Base-by-base conservation (phyloP, 2,888 invertebrate species). In the Alsophila aescularia region DNA sequence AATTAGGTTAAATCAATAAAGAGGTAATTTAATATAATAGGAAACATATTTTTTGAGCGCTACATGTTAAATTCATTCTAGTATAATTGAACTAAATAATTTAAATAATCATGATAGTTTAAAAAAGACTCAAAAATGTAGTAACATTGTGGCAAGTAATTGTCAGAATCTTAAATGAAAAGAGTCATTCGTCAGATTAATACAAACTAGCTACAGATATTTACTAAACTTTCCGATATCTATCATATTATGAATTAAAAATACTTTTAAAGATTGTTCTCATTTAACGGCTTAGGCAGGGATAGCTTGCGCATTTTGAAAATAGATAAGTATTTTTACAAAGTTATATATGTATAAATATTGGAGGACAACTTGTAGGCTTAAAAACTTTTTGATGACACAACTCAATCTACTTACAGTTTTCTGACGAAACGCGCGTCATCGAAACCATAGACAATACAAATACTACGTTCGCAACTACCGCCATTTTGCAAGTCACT, bases 1-100 rank as follows among this genome's bases (percentile, higher is more conserved):
- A 60, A 65, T 53, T 69, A 60, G n/a, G 16, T 21, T 43, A 32
- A 29, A 50, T n/a, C n/a, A 49, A 43, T 16, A n/a, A 35, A n/a
- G n/a, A n/a, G n/a, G n/a, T 39, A 45, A 49, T 31, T 50, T 16
- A 56, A 12, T 37, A 57, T 69, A 74, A 79, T 83, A 85, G 85
- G 85, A 83, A 83, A 84, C 80, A 24, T 24, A 61, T 68, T 64
- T 60, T 58, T 60, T 85, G 85, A 83, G 84, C 84, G 70, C 67
- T 73, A 73, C 51, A 7, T 34, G 32, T 64, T 57, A 61, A 68
- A 68, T 40, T 40, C 12, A 40, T 10, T 8, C 31, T 43, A 34
- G 32, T 34, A 40, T 42, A 32, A 32, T 24, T 41, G 14, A 29
- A 45, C 47, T 47, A 53, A 41, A 24, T 14, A n/a, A 5, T 34